Conservation (phyloP, 1,140 invertebrate species). For the Rhopalosiphum maidis region DNA sequence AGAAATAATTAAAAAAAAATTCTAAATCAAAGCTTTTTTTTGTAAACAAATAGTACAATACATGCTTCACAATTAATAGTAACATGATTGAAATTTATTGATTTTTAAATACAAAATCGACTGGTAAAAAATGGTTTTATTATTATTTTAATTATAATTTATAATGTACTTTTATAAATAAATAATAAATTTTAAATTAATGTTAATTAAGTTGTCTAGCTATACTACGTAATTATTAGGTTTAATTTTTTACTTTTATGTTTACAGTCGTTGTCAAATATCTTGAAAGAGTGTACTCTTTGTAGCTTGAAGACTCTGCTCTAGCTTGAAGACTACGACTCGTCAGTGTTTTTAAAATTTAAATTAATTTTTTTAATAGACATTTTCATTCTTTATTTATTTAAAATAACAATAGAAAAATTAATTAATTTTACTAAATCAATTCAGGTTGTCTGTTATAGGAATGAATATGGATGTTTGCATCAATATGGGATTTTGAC, state of each 20-base stretch:
- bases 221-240: neutral
- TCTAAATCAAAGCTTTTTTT: too few relatives aligned
- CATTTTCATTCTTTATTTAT: neutral
- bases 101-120: neutral
- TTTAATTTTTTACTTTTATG: constrained; percentile 48
- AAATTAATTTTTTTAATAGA: neutral
- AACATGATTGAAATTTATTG: neutral
- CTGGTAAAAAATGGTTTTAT: neutral
- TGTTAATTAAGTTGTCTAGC: neutral
- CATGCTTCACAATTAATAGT: neutral
- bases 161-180: neutral
- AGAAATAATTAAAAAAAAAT: neutral
- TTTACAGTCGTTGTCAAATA: constrained; percentile 46
- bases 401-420: constrained; percentile 2
- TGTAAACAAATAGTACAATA: too few relatives aligned
- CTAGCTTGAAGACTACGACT: constrained; percentile 23
- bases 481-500: constrained; percentile 30
- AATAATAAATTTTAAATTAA: neutral
- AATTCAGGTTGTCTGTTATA: constrained; percentile 42
- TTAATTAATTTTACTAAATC: neutral
- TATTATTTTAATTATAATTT: neutral
- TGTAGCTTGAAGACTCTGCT: constrained; percentile 19
- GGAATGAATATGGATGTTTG: constrained; percentile 41
- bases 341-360: constrained; percentile 26
- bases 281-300: constrained; percentile 37